Conservation (phyloP, 2,113 vertebrate species). For the Lepus timidus region DNA sequence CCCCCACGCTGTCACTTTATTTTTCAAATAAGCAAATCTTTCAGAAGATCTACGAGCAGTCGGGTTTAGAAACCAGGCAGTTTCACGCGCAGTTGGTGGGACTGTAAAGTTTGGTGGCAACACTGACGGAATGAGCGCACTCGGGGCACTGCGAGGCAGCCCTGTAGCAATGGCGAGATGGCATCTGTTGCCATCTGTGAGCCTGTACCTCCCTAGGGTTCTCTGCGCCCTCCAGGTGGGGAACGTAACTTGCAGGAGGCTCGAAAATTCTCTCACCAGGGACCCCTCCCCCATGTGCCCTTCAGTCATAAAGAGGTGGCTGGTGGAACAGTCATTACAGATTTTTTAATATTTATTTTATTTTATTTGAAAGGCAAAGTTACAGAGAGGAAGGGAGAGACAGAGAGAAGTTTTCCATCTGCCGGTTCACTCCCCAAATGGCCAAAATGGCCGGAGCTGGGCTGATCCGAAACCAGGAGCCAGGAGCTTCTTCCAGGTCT, state of each 20-base stretch:
- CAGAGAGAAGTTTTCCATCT: too few relatives aligned
- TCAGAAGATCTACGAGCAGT: too few relatives aligned
- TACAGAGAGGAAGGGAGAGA: too few relatives aligned
- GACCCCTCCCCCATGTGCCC: too few relatives aligned
- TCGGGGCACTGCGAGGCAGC: background rate
- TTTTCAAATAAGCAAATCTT: too few relatives aligned
- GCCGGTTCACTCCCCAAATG: too few relatives aligned
- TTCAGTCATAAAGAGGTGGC: background rate
- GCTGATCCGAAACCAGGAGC: too few relatives aligned
- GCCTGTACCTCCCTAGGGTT: background rate
- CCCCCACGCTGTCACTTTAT: too few relatives aligned
- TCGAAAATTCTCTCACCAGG: background rate
- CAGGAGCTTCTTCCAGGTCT: too few relatives aligned
- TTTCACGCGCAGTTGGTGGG: background rate
- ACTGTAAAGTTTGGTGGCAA: background rate
- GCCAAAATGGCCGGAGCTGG: too few relatives aligned
- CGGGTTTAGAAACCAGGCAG: background rate
- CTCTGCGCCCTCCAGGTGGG: background rate
- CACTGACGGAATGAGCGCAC: fast-evolving
- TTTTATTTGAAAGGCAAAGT: too few relatives aligned
- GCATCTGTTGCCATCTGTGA: background rate
- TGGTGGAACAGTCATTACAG: background rate
- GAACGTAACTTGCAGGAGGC: background rate
- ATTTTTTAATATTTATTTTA: too few relatives aligned
- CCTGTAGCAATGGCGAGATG: background rate